A percentile compares a stretch with the other conserved stretches of the same genome.
phyloP scores from a whole-genome alignment of 1,140 invertebrate genomes.

The Microplitis mediator region DNA sequence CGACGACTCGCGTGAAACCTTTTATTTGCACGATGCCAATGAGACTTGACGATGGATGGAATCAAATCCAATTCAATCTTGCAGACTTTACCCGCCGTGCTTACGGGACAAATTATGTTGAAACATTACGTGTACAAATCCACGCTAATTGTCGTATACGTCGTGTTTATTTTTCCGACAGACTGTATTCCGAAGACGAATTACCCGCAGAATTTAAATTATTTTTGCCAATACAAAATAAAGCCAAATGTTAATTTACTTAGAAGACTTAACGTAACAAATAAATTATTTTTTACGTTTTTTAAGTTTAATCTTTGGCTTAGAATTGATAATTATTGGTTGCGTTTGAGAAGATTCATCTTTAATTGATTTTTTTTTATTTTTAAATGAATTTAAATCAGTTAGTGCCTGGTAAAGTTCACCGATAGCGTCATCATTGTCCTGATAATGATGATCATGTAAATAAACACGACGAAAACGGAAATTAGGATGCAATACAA shows the following conservation, averaged over 20 bases:
- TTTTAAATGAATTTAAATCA: conserved; percentile 33
- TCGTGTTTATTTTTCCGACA: conserved; percentile 98
- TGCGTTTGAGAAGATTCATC: conserved; percentile 36
- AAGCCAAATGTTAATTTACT: conserved; percentile 65
- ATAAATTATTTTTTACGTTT: not conserved
- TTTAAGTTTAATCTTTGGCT: not conserved
- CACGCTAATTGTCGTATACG: conserved; percentile 99
- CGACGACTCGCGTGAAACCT: conserved; percentile 95
- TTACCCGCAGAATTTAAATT: conserved; percentile 99
- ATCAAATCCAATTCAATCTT: conserved; percentile 98
- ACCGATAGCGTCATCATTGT: conserved; percentile 24
- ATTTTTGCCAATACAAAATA: conserved; percentile 90
- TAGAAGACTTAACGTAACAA: not conserved
- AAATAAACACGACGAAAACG: conserved; percentile 33
- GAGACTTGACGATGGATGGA: conserved; percentile 98
- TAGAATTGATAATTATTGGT: not conserved
- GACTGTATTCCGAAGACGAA: conserved; percentile 98
- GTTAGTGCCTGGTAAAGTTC: conserved; percentile 30
- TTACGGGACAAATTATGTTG: conserved; percentile 99
- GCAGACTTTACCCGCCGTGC: conserved; percentile 97
- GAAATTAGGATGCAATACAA: conserved; percentile 36
- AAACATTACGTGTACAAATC: conserved; percentile 96
- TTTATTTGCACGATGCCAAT: conserved; percentile 99
- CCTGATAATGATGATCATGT: conserved; percentile 37
- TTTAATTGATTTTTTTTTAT: conserved; percentile 17